phyloP scores from a whole-genome alignment of 1,140 invertebrate species.

The Leptinotarsa texana region DNA sequence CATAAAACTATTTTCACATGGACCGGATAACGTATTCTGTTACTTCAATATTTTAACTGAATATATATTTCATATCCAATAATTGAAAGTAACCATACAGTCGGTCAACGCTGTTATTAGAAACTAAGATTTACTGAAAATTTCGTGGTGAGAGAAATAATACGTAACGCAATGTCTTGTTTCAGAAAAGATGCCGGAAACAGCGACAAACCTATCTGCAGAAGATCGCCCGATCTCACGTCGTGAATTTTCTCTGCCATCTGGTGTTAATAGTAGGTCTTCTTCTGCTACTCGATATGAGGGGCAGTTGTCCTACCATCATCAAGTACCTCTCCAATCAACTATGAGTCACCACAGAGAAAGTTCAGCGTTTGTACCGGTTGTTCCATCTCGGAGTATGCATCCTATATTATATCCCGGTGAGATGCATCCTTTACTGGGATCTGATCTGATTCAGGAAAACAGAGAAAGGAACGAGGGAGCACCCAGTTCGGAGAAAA shows the following conservation, averaged over 20 bases:
- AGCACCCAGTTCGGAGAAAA: conserved; percentile 57
- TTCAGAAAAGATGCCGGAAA: conserved; percentile 47
- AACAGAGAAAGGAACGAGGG: conserved; percentile 60
- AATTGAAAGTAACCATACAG: no score
- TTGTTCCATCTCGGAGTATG: conserved; percentile 75
- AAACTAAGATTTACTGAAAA: no score
- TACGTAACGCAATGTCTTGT: neutral
- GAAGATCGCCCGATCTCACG: conserved; percentile 47
- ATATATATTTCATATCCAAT: no score
- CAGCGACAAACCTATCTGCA: conserved; percentile 33
- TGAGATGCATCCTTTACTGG: conserved; percentile 65
- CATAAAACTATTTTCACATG: no score
- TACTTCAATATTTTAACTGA: no score
- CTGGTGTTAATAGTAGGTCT: conserved; percentile 37
- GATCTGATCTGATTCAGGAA: conserved; percentile 60
- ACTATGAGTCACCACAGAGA: conserved; percentile 68
- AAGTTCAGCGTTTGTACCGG: conserved; percentile 81
- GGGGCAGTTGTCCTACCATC: conserved; percentile 69
- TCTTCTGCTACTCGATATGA: conserved; percentile 62
- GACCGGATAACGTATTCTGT: no score
- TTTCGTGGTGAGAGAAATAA: no score
- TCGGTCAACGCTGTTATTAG: no score
- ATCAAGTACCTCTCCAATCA: conserved; percentile 60
- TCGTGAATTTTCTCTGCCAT: conserved; percentile 44
- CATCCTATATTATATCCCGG: conserved; percentile 68